A percentile compares a stretch with the other conserved stretches of the same genome.
Conservation (phyloP, 2,797 vertebrate genomes). For the Gambusia yucatana region DNA sequence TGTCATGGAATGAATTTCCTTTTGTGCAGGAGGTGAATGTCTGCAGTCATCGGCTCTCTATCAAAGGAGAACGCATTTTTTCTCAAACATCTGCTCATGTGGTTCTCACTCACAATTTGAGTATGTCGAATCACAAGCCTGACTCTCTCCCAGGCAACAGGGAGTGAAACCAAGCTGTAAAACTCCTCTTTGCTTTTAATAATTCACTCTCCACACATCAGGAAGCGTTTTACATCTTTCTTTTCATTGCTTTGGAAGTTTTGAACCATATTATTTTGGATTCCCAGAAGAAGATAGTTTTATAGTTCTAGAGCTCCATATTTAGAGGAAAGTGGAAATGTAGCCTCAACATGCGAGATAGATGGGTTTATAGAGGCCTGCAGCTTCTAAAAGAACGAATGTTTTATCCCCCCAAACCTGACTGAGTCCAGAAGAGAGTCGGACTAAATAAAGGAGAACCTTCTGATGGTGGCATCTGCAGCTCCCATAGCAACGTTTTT, state of each 20-base stretch:
- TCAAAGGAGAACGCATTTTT: neutral
- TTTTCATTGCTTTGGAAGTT: neutral
- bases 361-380: neutral
- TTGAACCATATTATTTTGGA: neutral
- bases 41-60: neutral
- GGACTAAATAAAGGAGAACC: neutral
- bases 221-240: neutral
- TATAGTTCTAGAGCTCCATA: neutral
- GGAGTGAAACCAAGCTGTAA: neutral
- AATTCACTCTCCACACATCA: neutral
- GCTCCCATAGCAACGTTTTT: neutral
- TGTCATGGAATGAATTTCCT: neutral
- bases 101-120: neutral
- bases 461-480: neutral
- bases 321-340: neutral
- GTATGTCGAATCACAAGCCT: neutral
- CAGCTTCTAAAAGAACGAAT: neutral
- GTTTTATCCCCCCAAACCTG: neutral
- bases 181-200: neutral
- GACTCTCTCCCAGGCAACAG: neutral
- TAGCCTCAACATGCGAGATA: neutral
- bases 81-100: neutral
- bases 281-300: neutral
- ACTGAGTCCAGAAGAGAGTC: neutral
- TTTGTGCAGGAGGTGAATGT: neutral